phyloP scores from a whole-genome alignment of 2,113 vertebrate species.

The Centropus unirufus region DNA sequence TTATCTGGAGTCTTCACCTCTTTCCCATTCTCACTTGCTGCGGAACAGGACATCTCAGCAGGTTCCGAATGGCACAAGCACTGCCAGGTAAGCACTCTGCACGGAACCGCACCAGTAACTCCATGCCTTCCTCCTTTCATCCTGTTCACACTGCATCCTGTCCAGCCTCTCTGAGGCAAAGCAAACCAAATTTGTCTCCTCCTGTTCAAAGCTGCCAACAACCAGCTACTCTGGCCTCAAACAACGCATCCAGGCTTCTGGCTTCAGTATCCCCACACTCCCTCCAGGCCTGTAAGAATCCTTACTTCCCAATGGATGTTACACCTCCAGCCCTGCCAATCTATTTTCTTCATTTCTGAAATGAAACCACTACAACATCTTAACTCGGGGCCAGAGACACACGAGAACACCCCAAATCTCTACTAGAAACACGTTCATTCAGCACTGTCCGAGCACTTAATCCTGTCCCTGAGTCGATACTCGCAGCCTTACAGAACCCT shows the following conservation, averaged over 20 bases:
- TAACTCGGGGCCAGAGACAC: neutral
- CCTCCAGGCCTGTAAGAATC: neutral
- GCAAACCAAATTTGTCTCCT: neutral
- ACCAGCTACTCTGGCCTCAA: neutral
- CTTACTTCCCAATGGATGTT: neutral
- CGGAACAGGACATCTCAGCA: neutral
- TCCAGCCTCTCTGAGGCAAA: neutral
- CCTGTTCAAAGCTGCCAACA: neutral
- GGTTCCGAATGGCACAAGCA: neutral
- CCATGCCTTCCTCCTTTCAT: neutral
- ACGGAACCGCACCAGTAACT: neutral
- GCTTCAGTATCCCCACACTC: neutral
- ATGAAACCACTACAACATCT: neutral
- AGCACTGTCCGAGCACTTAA: neutral
- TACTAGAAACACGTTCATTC: neutral
- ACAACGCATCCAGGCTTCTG: rapidly evolving
- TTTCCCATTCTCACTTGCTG: neutral
- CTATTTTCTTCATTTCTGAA: neutral
- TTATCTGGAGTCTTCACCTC: neutral
- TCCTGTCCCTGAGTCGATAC: neutral
- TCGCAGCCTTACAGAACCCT: neutral
- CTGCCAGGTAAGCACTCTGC: rapidly evolving
- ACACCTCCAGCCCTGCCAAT: neutral
- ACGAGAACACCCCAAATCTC: neutral
- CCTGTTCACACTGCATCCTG: neutral